Percentiles rank a stretch among this genome's conserved stretches.
Evolutionary conservation across 2,797 vertebrate species (phyloP).

Genomic region (Sebastes nivosus): DNA sequence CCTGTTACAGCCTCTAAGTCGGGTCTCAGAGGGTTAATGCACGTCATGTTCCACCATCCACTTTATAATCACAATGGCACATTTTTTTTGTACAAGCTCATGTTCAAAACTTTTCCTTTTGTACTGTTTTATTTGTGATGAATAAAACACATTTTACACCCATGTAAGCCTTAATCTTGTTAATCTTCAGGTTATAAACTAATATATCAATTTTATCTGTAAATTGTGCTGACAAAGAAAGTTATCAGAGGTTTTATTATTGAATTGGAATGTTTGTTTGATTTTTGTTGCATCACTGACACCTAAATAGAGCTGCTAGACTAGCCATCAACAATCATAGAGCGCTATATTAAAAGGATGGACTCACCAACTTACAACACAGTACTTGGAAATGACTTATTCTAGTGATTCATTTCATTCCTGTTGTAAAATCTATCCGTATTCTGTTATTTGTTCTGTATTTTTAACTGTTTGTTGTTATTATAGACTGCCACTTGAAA

Average conservation of each 20-base stretch:
- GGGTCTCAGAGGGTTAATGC: background rate
- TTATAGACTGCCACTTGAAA: background rate
- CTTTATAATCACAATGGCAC: conserved; percentile 30
- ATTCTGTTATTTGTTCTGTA: background rate
- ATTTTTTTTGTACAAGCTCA: conserved; percentile 27
- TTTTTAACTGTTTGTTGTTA: background rate
- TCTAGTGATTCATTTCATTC: background rate
- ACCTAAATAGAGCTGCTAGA: background rate
- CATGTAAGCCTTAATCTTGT: background rate
- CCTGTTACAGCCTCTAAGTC: no score
- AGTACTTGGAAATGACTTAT: background rate
- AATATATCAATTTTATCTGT: background rate
- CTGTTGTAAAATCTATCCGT: background rate
- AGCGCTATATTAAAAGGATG: background rate
- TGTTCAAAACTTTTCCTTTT: conserved; percentile 33
- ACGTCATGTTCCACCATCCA: conserved; percentile 9
- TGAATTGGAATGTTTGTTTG: background rate
- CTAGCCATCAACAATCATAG: background rate
- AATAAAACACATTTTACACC: conserved; percentile 57
- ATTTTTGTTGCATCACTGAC: background rate
- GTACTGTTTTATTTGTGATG: conserved; percentile 27
- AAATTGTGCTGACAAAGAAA: background rate
- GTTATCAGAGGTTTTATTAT: background rate
- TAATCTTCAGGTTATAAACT: background rate
- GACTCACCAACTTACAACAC: no score